Percentiles rank a stretch among this genome's conserved stretches.
phyloP scores from a whole-genome alignment of 2,797 vertebrate species.

The Acanthornis magna region DNA sequence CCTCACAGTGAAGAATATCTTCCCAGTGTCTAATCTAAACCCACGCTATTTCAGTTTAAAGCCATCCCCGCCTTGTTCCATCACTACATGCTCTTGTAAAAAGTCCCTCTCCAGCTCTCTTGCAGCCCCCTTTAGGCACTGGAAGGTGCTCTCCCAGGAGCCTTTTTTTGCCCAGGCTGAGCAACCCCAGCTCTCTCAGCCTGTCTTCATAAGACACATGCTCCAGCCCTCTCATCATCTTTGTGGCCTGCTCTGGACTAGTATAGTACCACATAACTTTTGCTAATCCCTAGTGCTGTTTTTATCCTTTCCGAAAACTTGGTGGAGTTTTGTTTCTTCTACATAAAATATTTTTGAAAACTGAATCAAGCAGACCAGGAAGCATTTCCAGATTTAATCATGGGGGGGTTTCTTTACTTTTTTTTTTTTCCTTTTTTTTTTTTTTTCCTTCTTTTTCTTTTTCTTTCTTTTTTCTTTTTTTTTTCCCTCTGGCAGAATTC shows the following conservation, averaged over 20 bases:
- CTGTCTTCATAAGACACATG: neutral
- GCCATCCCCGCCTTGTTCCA: accelerated
- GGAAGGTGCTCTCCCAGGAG: neutral
- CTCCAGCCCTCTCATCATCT: neutral
- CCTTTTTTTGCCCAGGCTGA: neutral
- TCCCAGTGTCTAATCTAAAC: neutral
- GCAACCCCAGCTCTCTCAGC: no score
- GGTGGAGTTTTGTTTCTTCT: neutral
- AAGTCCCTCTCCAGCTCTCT: neutral
- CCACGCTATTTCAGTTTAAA: neutral
- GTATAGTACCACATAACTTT: accelerated
- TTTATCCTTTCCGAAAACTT: neutral
- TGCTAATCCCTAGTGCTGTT: accelerated
- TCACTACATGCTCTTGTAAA: accelerated
- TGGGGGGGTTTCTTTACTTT: no score
- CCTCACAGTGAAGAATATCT: neutral
- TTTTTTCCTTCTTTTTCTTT: accelerated
- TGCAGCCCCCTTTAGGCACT: neutral
- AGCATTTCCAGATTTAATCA: neutral
- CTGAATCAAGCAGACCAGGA: neutral
- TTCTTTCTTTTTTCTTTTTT: accelerated
- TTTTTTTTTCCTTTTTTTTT: no score
- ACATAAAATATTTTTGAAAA: neutral
- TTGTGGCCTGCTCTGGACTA: neutral
- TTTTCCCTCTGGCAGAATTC: neutral